Evolutionary conservation across 2,113 vertebrate genomes (phyloP), one percentile per base, ranked within the genome.

Genomic region (Callaeas wilsoni): DNA sequence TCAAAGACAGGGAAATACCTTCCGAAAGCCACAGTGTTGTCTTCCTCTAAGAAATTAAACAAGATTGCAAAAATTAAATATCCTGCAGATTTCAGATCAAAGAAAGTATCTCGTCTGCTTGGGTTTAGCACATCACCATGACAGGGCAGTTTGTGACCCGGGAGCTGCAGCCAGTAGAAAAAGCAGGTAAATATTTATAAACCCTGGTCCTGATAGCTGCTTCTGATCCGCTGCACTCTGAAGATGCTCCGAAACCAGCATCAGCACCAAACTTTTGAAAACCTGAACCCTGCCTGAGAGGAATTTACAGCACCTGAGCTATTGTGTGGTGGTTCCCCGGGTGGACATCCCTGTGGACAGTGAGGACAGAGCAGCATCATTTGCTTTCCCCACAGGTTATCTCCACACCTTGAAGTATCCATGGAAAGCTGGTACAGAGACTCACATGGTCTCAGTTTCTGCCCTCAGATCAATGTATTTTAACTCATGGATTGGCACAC

Each of bases 1-100:
- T 55, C 68, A 92, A 86, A 96, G 46, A 80, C 42, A n/a, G 81
- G 75, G 60, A 85, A 90, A 90, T 55, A 68, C 80, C 93, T 92
- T 82, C 65, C 8, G 18, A 81, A 88, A 93, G 60, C 83, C 65
- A 87, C 71, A 81, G 5, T 3, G 52, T 29, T 77, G 75, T 55
- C 33, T 86, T 83, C 64, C 35, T 91, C 47, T 47, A 55, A 88
- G 75, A 87, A 92, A 87, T 64, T 11, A 59, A 95, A 74, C 47
- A 59, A 18, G 17, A 74, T 9, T 26, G 42, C 33, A 90, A 77
- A 74, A 62, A 32, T 49, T 32, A 76, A 68, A 62, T 27, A 52
- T 60, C 53, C 44, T 60, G 44, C 41, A 87, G 57, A 60, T 75
- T 94, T 69, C 60, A 69, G 68, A 69, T 83, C 79, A 44, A 57